A percentile compares a stretch with the other conserved stretches of the same genome.
Conservation (phyloP, 2,888 invertebrate genomes). For the Thelaira solivaga region DNA sequence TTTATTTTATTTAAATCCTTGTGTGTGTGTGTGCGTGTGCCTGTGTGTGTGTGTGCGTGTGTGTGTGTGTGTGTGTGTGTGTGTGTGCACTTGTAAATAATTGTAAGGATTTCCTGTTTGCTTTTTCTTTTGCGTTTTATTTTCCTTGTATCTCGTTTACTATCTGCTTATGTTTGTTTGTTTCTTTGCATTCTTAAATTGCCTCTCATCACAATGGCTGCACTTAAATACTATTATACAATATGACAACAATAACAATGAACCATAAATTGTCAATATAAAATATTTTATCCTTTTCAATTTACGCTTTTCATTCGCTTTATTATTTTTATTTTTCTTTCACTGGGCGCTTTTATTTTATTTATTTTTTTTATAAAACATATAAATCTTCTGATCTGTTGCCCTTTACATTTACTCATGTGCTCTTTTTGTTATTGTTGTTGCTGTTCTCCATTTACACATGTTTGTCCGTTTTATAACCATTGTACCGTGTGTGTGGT, state of each 20-base stretch:
- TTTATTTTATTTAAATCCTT: conserved; percentile 34
- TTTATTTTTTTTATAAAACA: background rate
- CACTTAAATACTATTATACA: conserved; percentile 27
- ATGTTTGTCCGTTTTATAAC: conserved; percentile 12
- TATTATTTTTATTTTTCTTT: background rate
- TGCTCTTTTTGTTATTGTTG: conserved; percentile 5
- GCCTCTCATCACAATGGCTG: conserved; percentile 19
- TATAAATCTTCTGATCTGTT: conserved; percentile 34
- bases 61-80: background rate
- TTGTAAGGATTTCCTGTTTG: conserved; percentile 48
- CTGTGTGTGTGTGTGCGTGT: background rate
- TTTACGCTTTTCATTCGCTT: conserved; percentile 23
- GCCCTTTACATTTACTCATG: conserved; percentile 40
- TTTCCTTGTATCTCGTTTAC: conserved; percentile 25
- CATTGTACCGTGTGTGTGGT: too few relatives aligned
- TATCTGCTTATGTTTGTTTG: background rate
- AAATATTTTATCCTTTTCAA: conserved; percentile 47
- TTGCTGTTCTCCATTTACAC: background rate
- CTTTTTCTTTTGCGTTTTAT: conserved; percentile 44
- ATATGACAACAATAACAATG: conserved; percentile 27
- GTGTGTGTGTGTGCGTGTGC: background rate
- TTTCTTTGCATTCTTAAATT: background rate
- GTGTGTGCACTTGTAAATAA: conserved; percentile 25
- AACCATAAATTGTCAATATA: conserved; percentile 40
- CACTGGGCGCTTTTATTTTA: background rate